These are phyloP conservation scores for Cynocephalus volans DNA, from an alignment of 2,113 vertebrate species.

Conservation along the genomic window DNA sequence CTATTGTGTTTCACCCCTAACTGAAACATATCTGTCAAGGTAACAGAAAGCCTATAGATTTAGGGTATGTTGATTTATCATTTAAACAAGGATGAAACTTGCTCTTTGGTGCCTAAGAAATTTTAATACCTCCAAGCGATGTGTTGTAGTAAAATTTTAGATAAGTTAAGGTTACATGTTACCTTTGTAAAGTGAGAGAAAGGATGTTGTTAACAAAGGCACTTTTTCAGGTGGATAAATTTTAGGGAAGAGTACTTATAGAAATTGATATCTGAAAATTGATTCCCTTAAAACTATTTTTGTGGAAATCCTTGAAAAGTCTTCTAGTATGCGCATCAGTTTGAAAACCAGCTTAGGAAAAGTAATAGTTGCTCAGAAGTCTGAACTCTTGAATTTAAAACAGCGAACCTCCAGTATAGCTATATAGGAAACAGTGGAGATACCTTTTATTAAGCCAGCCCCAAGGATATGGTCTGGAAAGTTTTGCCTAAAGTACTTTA, in stretches of 20 bases:
- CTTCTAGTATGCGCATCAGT: background rate
- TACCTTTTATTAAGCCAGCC: conserved; percentile 7
- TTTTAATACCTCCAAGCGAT: background rate
- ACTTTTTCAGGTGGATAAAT: background rate
- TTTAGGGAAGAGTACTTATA: background rate
- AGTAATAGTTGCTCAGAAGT: background rate
- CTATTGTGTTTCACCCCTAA: background rate
- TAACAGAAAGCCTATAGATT: background rate
- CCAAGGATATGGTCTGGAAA: background rate
- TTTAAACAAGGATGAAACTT: background rate
- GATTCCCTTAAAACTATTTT: conserved; percentile 5
- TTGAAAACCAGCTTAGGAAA: conserved; percentile 28
- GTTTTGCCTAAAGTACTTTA: conserved; percentile 19
- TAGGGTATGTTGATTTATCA: background rate
- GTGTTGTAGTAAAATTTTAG: background rate
- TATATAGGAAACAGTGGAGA: conserved; percentile 10
- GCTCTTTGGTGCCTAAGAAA: background rate
- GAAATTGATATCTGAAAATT: background rate
- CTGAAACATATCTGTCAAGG: background rate
- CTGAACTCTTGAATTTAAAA: conserved; percentile 18
- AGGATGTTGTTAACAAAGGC: background rate
- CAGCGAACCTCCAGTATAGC: background rate
- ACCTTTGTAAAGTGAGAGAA: background rate
- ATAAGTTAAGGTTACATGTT: background rate
- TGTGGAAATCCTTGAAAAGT: background rate